Evolutionary conservation across 2,113 vertebrate species (phyloP).

Genomic region (Noturus placidus): DNA sequence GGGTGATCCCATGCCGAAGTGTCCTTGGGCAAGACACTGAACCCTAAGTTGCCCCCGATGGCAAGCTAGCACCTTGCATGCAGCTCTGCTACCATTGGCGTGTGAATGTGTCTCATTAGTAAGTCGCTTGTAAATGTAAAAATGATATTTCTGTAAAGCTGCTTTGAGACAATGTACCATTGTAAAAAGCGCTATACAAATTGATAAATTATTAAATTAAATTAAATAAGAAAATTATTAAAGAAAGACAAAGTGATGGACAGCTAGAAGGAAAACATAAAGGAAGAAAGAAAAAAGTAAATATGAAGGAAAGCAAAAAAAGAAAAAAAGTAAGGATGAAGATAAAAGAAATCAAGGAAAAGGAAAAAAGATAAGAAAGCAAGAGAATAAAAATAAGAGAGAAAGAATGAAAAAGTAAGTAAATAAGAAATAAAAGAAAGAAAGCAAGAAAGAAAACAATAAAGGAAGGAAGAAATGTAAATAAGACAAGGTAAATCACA

Average conservation of each 20-base stretch:
- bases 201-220: no score
- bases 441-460: background rate
- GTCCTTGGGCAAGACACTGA: no score
- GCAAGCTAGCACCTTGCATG: no score
- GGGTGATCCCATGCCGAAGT: no score
- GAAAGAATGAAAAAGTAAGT: background rate
- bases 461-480: background rate
- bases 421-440: background rate
- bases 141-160: no score
- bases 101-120: no score
- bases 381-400: background rate
- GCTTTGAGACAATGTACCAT: no score
- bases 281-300: background rate
- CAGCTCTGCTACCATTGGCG: no score
- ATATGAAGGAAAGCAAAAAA: background rate
- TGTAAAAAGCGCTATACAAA: no score
- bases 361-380: background rate
- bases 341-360: background rate
- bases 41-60: no score
- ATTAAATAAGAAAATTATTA: background rate
- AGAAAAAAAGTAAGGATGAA: background rate
- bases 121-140: no score
- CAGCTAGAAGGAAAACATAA: background rate
- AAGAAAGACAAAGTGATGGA: background rate
- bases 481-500: background rate